phyloP scores from a whole-genome alignment of 2,888 invertebrate species.

The Ditula angustiorana region DNA sequence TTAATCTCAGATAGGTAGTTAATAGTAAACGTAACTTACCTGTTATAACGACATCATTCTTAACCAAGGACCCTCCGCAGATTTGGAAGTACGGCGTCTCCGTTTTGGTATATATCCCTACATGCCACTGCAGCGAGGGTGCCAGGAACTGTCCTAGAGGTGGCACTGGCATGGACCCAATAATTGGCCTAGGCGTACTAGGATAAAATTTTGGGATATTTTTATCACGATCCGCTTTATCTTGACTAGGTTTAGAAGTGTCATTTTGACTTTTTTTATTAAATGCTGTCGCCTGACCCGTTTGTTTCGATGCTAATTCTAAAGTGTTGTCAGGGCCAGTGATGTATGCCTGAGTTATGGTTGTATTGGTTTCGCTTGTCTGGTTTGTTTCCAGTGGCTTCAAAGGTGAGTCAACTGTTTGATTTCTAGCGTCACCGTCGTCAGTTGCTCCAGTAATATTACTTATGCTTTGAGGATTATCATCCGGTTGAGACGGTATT shows the following conservation, averaged over 20 bases:
- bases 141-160: not conserved
- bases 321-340: not conserved
- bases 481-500: too few relatives aligned
- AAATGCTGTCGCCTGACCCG: too few relatives aligned
- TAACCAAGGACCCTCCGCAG: constrained; percentile 79
- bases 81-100: constrained; percentile 64
- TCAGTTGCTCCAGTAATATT: too few relatives aligned
- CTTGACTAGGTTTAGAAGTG: not conserved
- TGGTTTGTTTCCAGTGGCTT: not conserved
- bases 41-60: constrained; percentile 46
- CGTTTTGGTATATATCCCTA: constrained; percentile 68
- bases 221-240: too few relatives aligned
- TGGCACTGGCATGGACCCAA: not conserved
- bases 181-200: not conserved
- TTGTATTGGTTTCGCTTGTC: not conserved
- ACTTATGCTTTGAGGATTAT: too few relatives aligned
- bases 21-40: constrained; percentile 40
- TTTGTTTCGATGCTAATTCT: not conserved
- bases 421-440: too few relatives aligned
- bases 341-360: not conserved
- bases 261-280: not conserved
- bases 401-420: not conserved
- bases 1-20: not conserved
- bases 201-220: too few relatives aligned
- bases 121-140: constrained; percentile 66